Evolutionary conservation across 1,140 invertebrate genomes (phyloP).

Genomic region (Drosophila santomea): DNA sequence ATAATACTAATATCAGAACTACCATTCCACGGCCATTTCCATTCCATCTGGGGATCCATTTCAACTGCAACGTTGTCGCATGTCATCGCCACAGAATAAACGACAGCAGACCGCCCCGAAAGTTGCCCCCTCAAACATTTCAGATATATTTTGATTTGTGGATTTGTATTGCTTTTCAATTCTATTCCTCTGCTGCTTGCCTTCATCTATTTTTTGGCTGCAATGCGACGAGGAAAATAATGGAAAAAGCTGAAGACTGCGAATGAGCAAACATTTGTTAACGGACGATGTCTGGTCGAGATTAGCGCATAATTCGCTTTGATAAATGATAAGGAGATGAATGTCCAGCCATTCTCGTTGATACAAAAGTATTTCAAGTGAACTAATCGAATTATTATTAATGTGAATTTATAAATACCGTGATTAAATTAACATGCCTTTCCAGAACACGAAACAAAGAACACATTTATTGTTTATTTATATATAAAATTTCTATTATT

Average conservation of each 20-base stretch:
- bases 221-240: conserved; percentile 49
- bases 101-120: conserved; percentile 40
- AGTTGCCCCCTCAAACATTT: conserved; percentile 47
- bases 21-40: conserved; percentile 10
- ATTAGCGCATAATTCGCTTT: conserved; percentile 37
- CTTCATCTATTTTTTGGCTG: conserved; percentile 32
- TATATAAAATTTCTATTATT: too few relatives aligned
- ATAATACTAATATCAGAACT: conserved; percentile 26
- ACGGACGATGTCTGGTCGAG: conserved; percentile 56
- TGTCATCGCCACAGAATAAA: conserved; percentile 59
- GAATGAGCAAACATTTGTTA: conserved; percentile 43
- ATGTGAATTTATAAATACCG: not conserved
- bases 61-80: conserved; percentile 64
- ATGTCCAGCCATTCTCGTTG: not conserved
- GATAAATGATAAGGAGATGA: conserved; percentile 22
- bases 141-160: conserved; percentile 67
- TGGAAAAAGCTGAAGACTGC: conserved; percentile 11
- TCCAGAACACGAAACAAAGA: too few relatives aligned
- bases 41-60: conserved; percentile 41
- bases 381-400: conserved; percentile 11
- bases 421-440: not conserved
- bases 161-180: conserved; percentile 68
- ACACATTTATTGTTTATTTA: too few relatives aligned
- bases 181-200: conserved; percentile 4
- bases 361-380: not conserved